Evolutionary conservation across 2,888 invertebrate genomes (phyloP).

Genomic region (Drosophila glabriapex): DNA sequence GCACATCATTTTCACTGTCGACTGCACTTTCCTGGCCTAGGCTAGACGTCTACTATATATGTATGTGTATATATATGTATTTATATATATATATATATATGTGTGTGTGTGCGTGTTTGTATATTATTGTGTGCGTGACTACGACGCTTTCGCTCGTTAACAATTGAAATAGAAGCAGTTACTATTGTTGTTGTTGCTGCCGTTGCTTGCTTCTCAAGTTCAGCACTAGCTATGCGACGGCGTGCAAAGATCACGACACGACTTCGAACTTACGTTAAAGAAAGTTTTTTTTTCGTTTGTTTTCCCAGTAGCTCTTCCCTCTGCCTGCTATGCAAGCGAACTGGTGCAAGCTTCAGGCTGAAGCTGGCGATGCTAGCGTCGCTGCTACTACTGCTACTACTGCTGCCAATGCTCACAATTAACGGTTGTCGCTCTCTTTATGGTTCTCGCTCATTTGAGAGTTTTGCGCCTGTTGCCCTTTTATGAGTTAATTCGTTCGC

Average conservation of each 20-base stretch:
- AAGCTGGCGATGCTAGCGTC: slow-evolving; percentile 21
- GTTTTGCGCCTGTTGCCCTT: slow-evolving; percentile 57
- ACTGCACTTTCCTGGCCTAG: slow-evolving; percentile 75
- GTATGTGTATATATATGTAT: neutral
- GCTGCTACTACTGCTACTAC: slow-evolving; percentile 18
- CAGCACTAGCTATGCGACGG: slow-evolving; percentile 60
- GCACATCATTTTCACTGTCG: slow-evolving; percentile 81
- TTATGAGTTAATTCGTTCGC: slow-evolving; percentile 69
- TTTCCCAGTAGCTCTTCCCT: slow-evolving; percentile 42
- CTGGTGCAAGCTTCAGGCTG: slow-evolving; percentile 53
- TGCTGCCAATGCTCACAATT: slow-evolving; percentile 54
- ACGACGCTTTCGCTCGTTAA: slow-evolving; percentile 84
- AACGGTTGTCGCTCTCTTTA: slow-evolving; percentile 60
- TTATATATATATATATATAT: neutral
- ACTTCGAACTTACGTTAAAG: slow-evolving; percentile 56
- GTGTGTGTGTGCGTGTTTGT: slow-evolving; percentile 30
- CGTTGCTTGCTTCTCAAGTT: slow-evolving; percentile 56
- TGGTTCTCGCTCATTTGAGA: slow-evolving; percentile 66
- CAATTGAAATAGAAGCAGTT: slow-evolving; percentile 79
- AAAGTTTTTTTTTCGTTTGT: slow-evolving; percentile 67
- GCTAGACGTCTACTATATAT: slow-evolving; percentile 32
- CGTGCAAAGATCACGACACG: slow-evolving; percentile 68
- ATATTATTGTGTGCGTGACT: slow-evolving; percentile 57
- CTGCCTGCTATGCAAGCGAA: slow-evolving; percentile 49
- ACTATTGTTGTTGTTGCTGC: slow-evolving; percentile 30